Percentiles rank a stretch among this genome's conserved stretches.
These are phyloP conservation scores for Bombus affinis DNA, from an alignment of 1,140 invertebrate species.

Conservation along the genomic window DNA sequence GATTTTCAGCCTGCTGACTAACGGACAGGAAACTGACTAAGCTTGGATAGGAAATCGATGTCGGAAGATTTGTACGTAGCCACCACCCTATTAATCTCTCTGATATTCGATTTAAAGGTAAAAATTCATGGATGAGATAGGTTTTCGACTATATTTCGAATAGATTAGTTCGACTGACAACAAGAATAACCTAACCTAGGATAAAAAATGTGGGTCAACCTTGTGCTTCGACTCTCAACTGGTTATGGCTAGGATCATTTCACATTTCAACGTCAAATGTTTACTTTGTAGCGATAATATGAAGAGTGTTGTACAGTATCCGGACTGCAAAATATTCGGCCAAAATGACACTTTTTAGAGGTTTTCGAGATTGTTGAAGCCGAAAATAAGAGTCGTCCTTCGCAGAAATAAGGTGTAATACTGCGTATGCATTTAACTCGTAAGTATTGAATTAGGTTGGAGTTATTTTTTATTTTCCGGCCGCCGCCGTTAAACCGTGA, in stretches of 20 bases:
- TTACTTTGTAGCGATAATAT: not conserved
- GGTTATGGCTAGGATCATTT: not conserved
- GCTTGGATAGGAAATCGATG: conserved; percentile 11
- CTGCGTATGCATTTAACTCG: no score
- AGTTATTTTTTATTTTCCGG: no score
- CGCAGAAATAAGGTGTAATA: no score
- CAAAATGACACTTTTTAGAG: no score
- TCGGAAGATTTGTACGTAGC: not conserved
- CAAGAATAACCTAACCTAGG: not conserved
- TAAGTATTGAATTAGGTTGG: no score
- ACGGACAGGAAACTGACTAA: not conserved
- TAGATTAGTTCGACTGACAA: not conserved
- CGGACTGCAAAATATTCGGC: no score
- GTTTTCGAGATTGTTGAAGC: no score
- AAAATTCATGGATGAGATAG: not conserved
- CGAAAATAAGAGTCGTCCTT: no score
- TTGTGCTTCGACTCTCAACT: no score
- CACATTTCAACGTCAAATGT: not conserved
- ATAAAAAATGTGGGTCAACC: not conserved
- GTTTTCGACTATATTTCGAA: not conserved
- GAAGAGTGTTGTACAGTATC: not conserved
- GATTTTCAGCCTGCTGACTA: conserved; percentile 4
- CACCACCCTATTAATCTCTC: not conserved
- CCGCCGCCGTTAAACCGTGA: no score
- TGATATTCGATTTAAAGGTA: not conserved